These are phyloP conservation scores for Prolemur simus DNA, from an alignment of 2,113 vertebrate species.

Conservation along the genomic window DNA sequence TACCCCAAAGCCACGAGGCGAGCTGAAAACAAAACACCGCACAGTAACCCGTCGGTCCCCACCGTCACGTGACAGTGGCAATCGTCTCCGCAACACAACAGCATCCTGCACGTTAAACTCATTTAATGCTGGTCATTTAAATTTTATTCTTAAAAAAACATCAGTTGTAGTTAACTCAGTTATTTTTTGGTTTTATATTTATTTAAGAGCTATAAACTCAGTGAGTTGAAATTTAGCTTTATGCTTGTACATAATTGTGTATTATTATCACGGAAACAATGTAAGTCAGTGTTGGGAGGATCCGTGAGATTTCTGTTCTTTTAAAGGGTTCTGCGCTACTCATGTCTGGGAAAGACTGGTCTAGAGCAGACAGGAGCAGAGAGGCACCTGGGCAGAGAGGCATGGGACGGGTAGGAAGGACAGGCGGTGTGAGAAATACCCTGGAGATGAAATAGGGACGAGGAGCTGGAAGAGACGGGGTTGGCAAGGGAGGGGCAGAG, in stretches of 20 bases:
- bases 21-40: not conserved
- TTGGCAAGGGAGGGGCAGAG: not conserved
- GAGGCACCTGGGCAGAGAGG: not conserved
- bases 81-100: not conserved
- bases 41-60: rapidly evolving
- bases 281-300: not conserved
- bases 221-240: not conserved
- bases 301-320: not conserved
- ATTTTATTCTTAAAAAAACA: not conserved
- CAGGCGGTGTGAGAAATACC: rapidly evolving
- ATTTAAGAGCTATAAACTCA: not conserved
- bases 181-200: not conserved
- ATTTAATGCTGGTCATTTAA: not conserved
- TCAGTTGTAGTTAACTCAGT: not conserved
- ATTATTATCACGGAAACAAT: not conserved
- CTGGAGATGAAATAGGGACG: not conserved
- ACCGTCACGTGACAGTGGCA: rapidly evolving
- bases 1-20: not conserved
- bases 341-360: not conserved
- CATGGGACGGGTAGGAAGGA: not conserved
- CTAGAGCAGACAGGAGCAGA: no score
- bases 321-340: not conserved
- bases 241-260: not conserved
- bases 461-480: not conserved
- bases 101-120: no score